These are phyloP conservation scores for Chloroceryle inda DNA, from an alignment of 2,797 vertebrate species.

Conservation along the genomic window DNA sequence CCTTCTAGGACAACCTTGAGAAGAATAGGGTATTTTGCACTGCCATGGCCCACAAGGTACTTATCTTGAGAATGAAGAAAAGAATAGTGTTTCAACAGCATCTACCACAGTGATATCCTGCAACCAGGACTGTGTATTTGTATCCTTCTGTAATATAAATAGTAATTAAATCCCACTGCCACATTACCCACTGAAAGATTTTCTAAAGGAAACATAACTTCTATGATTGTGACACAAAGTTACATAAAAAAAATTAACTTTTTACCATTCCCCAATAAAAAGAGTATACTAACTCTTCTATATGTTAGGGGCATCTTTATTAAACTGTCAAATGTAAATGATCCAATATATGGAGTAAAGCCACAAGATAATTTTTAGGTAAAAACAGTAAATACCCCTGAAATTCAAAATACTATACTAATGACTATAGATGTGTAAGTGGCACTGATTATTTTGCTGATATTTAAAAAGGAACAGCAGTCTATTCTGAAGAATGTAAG, in stretches of 20 bases:
- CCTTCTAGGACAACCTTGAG: slow-evolving; percentile 29
- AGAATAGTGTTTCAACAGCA: slow-evolving; percentile 28
- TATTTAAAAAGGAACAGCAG: not conserved
- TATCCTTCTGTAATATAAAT: not conserved
- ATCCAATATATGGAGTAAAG: not conserved
- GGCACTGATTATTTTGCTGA: not conserved
- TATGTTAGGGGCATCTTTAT: not conserved
- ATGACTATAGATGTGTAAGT: not conserved
- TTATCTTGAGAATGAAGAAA: slow-evolving; percentile 41
- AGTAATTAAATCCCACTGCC: slow-evolving; percentile 14
- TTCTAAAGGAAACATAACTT: not conserved
- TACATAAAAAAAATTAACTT: not conserved
- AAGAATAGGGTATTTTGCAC: slow-evolving; percentile 30
- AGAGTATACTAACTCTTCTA: not conserved
- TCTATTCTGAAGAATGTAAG: not conserved
- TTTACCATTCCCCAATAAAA: not conserved
- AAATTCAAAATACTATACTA: not conserved
- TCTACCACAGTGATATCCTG: slow-evolving; percentile 22
- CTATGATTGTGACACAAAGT: not conserved
- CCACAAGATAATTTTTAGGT: not conserved
- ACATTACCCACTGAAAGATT: not conserved
- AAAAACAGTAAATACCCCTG: not conserved
- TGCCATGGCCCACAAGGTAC: slow-evolving; percentile 1
- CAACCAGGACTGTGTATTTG: not conserved
- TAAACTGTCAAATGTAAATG: not conserved